phyloP scores from a whole-genome alignment of 2,113 vertebrate species.

The Eclectus roratus region DNA sequence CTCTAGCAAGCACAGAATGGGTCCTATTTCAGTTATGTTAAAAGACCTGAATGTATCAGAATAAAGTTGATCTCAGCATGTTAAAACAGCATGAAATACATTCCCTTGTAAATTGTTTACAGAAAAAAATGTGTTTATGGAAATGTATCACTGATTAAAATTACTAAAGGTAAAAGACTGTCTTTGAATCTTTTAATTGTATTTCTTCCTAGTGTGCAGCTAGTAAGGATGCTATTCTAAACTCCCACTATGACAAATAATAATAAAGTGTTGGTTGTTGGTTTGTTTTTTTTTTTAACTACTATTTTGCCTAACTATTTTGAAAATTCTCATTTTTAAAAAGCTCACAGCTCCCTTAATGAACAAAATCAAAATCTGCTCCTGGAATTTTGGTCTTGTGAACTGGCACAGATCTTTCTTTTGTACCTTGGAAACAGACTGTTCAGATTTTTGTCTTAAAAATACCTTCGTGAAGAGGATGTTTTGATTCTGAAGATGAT shows the following conservation, averaged over 20 bases:
- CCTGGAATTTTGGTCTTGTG: not conserved
- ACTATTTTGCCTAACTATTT: not conserved
- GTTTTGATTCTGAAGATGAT: not conserved
- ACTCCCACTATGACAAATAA: conserved; percentile 44
- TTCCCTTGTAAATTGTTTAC: conserved; percentile 74
- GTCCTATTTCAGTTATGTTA: conserved; percentile 68
- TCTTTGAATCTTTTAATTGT: conserved; percentile 71
- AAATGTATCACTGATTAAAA: conserved; percentile 72
- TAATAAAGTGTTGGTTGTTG: not conserved
- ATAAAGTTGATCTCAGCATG: conserved; percentile 68
- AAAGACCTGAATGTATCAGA: conserved; percentile 70
- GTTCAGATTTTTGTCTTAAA: not conserved
- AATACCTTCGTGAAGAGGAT: not conserved
- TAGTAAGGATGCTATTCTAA: conserved; percentile 43
- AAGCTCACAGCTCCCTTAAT: not conserved
- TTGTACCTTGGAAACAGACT: not conserved
- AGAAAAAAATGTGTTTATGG: conserved; percentile 68
- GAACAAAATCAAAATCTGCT: not conserved
- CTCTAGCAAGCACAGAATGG: conserved; percentile 64
- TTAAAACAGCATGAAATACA: conserved; percentile 70
- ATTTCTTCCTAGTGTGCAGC: conserved; percentile 63
- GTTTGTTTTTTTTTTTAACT: not conserved
- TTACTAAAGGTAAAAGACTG: conserved; percentile 72
- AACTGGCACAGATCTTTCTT: not conserved
- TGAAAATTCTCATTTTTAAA: not conserved